Evolutionary conservation across 2,113 vertebrate genomes (phyloP).

Genomic region (Nycticorax nycticorax): DNA sequence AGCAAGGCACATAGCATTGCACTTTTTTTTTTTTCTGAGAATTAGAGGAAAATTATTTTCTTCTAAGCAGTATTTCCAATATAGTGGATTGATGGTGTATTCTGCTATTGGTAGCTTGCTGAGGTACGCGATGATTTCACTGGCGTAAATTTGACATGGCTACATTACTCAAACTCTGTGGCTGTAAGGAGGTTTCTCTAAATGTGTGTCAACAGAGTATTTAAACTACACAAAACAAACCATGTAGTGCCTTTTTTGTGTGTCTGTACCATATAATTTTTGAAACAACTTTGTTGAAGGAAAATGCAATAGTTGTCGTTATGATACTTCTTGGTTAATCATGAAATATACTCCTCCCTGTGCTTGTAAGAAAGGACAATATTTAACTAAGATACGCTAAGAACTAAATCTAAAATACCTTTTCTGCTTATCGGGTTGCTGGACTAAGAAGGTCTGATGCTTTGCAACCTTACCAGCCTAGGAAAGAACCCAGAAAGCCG

Average conservation of each 20-base stretch:
- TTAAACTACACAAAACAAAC: not conserved
- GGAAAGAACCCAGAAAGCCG: not conserved
- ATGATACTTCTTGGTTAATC: not conserved
- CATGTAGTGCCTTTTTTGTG: not conserved
- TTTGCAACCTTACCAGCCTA: not conserved
- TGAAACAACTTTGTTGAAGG: not conserved
- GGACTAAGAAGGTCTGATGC: not conserved
- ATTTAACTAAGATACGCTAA: not conserved
- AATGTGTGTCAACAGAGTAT: not conserved
- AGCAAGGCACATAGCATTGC: not conserved
- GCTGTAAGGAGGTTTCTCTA: not conserved
- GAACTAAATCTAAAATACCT: not conserved
- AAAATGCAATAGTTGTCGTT: not conserved
- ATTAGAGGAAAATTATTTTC: not conserved
- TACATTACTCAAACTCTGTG: not conserved
- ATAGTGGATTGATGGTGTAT: not conserved
- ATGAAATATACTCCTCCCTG: not conserved
- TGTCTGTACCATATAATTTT: not conserved
- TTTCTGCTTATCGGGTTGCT: not conserved
- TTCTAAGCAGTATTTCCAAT: not conserved
- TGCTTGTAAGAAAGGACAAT: not conserved
- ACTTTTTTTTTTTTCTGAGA: not conserved
- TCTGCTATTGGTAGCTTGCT: not conserved
- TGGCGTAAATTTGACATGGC: not conserved
- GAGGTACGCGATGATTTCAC: not conserved